Evolutionary conservation across 2,888 invertebrate species (phyloP).

Genomic region (Phyllotreta cruciferae): DNA sequence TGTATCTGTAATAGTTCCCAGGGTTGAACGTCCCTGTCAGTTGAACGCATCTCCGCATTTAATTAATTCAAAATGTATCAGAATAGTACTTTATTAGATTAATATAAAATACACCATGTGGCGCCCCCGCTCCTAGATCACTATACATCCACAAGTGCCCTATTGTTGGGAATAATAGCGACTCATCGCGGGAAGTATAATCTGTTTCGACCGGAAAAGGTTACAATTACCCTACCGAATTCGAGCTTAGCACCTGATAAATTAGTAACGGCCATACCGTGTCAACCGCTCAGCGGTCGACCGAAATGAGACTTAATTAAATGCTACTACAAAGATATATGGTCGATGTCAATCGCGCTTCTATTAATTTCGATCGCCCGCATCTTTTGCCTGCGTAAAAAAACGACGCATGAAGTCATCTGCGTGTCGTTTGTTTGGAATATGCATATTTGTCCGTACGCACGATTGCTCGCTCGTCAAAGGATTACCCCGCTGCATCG

Average conservation of each 20-base stretch:
- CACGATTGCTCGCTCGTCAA: conserved; percentile 24
- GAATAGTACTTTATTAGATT: conserved; percentile 55
- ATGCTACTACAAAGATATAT: conserved; percentile 32
- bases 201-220: conserved; percentile 52
- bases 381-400: conserved; percentile 20
- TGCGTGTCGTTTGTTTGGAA: conserved; percentile 31
- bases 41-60: conserved; percentile 51
- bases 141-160: conserved; percentile 54
- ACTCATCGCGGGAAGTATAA: conserved; percentile 53
- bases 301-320: conserved; percentile 47
- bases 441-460: conserved; percentile 29
- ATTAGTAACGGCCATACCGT: conserved; percentile 50
- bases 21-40: conserved; percentile 40
- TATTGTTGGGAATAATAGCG: conserved; percentile 50
- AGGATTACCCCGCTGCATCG: conserved; percentile 30
- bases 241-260: conserved; percentile 57
- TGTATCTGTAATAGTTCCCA: conserved; percentile 38
- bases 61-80: conserved; percentile 55
- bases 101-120: conserved; percentile 54
- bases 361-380: conserved; percentile 28
- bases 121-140: conserved; percentile 54
- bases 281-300: conserved; percentile 45
- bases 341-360: conserved; percentile 27
- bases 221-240: conserved; percentile 52
- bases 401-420: conserved; percentile 29